Evolutionary conservation across 2,797 vertebrate species (phyloP).

Genomic region (Myiotriccus ornatus): DNA sequence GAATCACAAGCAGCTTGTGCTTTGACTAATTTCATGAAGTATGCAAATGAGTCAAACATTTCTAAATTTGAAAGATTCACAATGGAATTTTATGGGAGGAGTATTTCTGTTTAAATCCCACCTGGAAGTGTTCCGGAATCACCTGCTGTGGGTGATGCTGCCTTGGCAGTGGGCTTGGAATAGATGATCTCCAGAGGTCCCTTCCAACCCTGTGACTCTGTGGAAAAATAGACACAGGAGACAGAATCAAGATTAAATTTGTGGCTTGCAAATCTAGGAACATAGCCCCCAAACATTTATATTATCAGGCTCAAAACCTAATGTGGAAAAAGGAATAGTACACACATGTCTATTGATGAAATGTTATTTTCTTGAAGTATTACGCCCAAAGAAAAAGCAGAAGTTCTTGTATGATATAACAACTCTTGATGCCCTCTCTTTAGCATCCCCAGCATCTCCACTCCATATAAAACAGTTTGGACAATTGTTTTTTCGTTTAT

Average conservation of each 20-base stretch:
- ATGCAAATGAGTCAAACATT: background rate
- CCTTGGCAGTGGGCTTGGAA: background rate
- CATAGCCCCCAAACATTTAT: background rate
- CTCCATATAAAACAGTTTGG: background rate
- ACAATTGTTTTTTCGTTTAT: rapidly evolving
- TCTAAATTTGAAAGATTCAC: background rate
- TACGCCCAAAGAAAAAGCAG: background rate
- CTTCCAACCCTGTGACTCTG: background rate
- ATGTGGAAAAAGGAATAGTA: rapidly evolving
- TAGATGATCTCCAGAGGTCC: background rate
- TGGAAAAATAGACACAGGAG: background rate
- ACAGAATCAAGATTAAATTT: background rate
- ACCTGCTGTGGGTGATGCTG: background rate
- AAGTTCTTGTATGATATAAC: background rate
- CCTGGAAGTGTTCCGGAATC: background rate
- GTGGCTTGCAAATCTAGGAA: background rate
- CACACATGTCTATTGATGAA: background rate
- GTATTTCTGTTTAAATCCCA: background rate
- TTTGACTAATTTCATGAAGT: background rate
- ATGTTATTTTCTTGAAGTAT: background rate
- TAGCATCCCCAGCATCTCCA: background rate
- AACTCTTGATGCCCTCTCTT: background rate
- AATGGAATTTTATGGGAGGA: background rate
- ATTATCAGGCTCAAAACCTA: background rate
- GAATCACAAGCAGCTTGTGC: background rate